Percentiles rank a stretch among this genome's conserved stretches.
Evolutionary conservation across 92 coral and sea anemone species (phyloP).

Genomic region (Actinernus sp.): DNA sequence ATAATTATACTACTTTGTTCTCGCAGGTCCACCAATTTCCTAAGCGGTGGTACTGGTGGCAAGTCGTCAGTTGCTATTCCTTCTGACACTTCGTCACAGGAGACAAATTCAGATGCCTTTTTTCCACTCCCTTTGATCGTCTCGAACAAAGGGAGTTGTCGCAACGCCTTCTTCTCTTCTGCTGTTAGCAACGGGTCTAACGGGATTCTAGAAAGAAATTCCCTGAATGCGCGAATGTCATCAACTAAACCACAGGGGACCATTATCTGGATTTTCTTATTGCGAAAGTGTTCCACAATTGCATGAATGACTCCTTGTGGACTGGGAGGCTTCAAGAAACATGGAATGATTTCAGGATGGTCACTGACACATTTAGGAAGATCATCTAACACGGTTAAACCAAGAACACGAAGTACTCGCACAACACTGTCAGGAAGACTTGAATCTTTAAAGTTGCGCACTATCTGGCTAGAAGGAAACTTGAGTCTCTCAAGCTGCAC

Average conservation of each 20-base stretch:
- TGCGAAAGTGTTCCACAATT: not conserved
- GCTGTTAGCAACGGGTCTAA: constrained; percentile 1
- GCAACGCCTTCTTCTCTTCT: constrained; percentile 25
- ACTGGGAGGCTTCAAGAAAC: constrained; percentile 63
- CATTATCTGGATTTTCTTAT: too few relatives aligned
- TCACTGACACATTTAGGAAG: too few relatives aligned
- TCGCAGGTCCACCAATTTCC: constrained; percentile 46
- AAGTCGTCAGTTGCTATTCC: constrained; percentile 39
- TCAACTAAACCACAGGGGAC: too few relatives aligned
- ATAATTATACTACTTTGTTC: constrained; percentile 26
- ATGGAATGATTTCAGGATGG: constrained; percentile 47
- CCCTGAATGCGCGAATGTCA: constrained; percentile 49
- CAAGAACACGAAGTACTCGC: constrained; percentile 26
- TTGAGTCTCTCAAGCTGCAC: constrained; percentile 45
- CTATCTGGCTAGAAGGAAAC: constrained; percentile 32
- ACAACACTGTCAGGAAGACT: constrained; percentile 13
- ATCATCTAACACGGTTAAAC: too few relatives aligned
- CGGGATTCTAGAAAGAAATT: constrained; percentile 36
- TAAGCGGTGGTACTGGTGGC: constrained; percentile 27
- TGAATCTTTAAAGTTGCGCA: constrained; percentile 25
- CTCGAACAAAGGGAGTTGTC: constrained; percentile 58
- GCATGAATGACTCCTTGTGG: constrained; percentile 51
- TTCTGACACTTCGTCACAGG: constrained; percentile 11
- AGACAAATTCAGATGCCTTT: constrained; percentile 40
- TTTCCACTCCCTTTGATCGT: constrained; percentile 24